Percentiles rank a stretch among this genome's conserved stretches.
These are phyloP conservation scores for Cryptomyrus ogoouensis DNA, from an alignment of 2,113 vertebrate species.

Conservation along the genomic window DNA sequence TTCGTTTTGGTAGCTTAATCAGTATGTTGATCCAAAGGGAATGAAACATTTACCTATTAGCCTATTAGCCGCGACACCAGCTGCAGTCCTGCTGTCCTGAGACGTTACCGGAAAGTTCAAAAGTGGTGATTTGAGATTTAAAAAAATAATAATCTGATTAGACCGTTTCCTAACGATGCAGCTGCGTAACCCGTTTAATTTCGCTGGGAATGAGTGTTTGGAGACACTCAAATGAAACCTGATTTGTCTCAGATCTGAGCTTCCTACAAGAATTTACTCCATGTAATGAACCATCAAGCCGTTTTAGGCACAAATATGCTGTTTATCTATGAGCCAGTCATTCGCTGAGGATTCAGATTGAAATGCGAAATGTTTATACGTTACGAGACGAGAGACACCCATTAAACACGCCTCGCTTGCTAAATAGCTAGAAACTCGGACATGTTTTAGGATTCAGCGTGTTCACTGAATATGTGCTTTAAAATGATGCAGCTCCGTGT, in stretches of 20 bases:
- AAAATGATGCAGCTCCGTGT: neutral
- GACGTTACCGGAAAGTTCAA: neutral
- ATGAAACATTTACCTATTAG: neutral
- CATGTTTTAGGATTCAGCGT: neutral
- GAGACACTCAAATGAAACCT: neutral
- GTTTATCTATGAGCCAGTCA: neutral
- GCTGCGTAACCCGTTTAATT: neutral
- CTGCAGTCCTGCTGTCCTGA: neutral
- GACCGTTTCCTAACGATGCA: neutral
- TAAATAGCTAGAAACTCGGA: neutral
- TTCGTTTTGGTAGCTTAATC: neutral
- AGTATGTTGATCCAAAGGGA: neutral
- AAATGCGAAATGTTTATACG: neutral
- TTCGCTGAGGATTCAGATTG: neutral
- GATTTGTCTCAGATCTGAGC: neutral
- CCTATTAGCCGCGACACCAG: neutral
- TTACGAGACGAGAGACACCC: neutral
- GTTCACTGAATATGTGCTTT: neutral
- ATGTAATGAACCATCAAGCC: neutral
- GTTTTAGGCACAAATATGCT: neutral
- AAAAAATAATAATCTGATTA: neutral
- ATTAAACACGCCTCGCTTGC: neutral
- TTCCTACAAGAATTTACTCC: neutral
- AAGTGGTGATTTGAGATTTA: neutral
- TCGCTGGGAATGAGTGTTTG: neutral